phyloP scores from a whole-genome alignment of 2,113 vertebrate species.

The Epinephelus lanceolatus region DNA sequence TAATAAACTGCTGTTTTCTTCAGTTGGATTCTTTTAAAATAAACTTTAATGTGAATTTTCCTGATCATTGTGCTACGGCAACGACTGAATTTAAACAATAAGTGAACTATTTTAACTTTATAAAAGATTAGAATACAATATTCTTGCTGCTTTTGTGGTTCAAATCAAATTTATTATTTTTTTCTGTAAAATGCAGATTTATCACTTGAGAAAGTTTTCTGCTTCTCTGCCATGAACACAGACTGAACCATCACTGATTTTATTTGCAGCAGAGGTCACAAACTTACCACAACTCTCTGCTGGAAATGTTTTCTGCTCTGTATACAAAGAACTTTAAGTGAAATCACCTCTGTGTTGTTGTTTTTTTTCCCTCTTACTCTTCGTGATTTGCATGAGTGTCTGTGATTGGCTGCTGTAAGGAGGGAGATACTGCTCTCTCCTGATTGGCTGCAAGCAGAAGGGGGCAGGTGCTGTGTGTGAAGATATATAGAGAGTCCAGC shows the following conservation, averaged over 20 bases:
- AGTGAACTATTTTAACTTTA: background rate
- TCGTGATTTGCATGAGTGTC: conserved; percentile 39
- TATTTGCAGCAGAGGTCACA: background rate
- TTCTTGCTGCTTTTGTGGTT: background rate
- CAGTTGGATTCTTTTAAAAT: background rate
- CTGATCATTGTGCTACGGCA: background rate
- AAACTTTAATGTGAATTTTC: background rate
- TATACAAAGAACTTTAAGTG: background rate
- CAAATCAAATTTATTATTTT: background rate
- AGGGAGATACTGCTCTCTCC: conserved; percentile 15
- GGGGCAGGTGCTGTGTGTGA: conserved; percentile 46
- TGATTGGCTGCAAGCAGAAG: conserved; percentile 67
- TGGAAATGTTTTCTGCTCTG: background rate
- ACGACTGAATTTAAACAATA: background rate
- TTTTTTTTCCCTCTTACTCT: background rate
- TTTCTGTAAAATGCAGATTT: no score
- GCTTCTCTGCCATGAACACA: no score
- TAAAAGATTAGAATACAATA: background rate
- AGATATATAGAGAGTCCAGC: conserved; percentile 74
- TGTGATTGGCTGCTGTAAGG: conserved; percentile 55
- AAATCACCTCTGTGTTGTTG: background rate
- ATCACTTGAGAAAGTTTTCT: no score
- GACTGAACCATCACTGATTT: background rate
- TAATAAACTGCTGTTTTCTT: background rate
- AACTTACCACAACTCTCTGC: background rate